Base-by-base conservation (phyloP, 1,140 invertebrate genomes). In the Drosophila dunni region DNA sequence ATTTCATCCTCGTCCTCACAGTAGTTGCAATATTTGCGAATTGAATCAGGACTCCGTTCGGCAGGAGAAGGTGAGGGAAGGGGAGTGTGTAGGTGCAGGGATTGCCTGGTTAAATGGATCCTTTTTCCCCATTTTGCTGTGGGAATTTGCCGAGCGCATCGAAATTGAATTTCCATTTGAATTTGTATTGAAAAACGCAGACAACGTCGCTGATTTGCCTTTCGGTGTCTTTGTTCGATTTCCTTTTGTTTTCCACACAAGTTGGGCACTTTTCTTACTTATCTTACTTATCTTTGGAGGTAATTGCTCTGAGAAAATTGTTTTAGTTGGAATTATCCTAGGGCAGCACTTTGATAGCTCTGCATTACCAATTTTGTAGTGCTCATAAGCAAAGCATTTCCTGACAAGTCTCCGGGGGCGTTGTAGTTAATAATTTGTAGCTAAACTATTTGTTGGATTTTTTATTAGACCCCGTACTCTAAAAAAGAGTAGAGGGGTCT, bases 81-180 rank as follows among this genome's bases (percentile, higher is more conserved):
- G 38, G 2, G 1, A 8, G n/a, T 45, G 38, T 8, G 9, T 15
- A n/a, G 45, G 50, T 3, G 2, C 11, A 24, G 24, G 24, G 40
- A 7, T 10, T 15, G 15, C 10, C 10, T 13, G 1, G 40, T 11
- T 10, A n/a, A 42, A 42, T 6, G 40, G 11, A 11, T 8, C 50
- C 48, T 62, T 64, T 65, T 66, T 33, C 40, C 17, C 11, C n/a
- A 29, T 51, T 73, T 36, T 66, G 62, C 65, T 45, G 33, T 68
- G 77, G 81, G 72, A 68, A 85, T 67, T 56, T 68, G 64, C 72
- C 57, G 45, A 61, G 42, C 67, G 60, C 54, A 76, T 38, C 53
- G 60, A 86, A 85, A 81, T 86, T 81, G 78, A 85, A 86, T 86
- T 85, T 70, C 51, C 75, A 86, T 83, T 68, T 81, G 78, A 85